Evolutionary conservation across 2,797 vertebrate species (phyloP).

Genomic region (Spheniscus humboldti): DNA sequence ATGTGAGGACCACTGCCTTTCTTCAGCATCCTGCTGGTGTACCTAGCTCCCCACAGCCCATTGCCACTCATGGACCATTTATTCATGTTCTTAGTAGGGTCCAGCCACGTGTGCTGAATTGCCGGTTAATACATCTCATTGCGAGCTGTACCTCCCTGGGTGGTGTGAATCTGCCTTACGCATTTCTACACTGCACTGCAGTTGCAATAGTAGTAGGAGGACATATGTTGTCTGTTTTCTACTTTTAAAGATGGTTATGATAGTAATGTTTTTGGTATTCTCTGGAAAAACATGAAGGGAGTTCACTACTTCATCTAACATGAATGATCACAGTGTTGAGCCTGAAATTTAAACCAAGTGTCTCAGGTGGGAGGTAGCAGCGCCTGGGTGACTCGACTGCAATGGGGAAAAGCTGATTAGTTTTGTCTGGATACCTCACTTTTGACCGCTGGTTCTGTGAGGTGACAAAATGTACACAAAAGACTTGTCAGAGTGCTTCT

Average conservation of each 20-base stretch:
- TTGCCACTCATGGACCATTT: neutral
- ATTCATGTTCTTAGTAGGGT: neutral
- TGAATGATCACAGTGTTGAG: neutral
- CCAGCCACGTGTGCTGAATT: neutral
- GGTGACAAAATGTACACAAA: neutral
- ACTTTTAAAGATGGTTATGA: neutral
- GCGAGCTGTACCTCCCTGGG: neutral
- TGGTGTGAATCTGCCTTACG: neutral
- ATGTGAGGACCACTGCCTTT: neutral
- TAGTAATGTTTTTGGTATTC: neutral
- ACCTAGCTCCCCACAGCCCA: neutral
- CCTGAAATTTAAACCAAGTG: neutral
- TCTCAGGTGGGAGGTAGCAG: neutral
- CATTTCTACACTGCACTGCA: neutral
- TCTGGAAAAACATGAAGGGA: neutral
- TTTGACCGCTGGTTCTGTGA: neutral
- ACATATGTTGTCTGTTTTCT: neutral
- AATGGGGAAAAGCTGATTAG: neutral
- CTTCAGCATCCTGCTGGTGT: neutral
- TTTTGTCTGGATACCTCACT: neutral
- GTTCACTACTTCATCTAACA: neutral
- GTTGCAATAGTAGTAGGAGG: neutral
- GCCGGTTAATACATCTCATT: neutral
- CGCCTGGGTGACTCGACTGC: neutral
- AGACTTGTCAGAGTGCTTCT: neutral